Percentiles rank a stretch among this genome's conserved stretches.
Conservation (phyloP, 2,113 vertebrate genomes). For the Phrynosoma platyrhinos region DNA sequence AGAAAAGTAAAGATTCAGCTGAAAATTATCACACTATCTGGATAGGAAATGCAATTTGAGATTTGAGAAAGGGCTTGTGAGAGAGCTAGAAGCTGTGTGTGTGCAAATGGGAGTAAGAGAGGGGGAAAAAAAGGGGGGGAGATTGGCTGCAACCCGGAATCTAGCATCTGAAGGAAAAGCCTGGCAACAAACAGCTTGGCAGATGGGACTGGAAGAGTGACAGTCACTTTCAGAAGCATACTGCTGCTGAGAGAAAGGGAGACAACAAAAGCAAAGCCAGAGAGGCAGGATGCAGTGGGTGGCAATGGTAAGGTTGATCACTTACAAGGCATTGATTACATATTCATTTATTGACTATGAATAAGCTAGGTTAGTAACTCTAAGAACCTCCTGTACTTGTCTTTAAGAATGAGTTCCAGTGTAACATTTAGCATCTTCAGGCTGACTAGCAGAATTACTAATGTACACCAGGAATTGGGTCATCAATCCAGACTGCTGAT, state of each 20-base stretch:
- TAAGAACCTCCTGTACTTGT: background rate
- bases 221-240: conserved; percentile 15
- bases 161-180: background rate
- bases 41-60: conserved; percentile 1
- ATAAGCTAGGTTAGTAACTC: background rate
- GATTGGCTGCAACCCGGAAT: background rate
- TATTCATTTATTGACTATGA: background rate
- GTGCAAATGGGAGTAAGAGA: no score
- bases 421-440: background rate
- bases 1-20: background rate
- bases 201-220: background rate
- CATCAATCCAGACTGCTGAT: background rate
- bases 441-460: background rate
- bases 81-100: background rate
- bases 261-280: background rate
- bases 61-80: background rate
- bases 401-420: background rate
- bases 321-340: background rate
- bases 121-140: background rate
- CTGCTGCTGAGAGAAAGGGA: background rate
- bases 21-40: background rate
- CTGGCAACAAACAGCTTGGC: background rate
- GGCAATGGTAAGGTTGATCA: background rate
- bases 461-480: background rate
- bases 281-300: background rate